Evolutionary conservation across 2,797 vertebrate species (phyloP).

Genomic region (Betta splendens): DNA sequence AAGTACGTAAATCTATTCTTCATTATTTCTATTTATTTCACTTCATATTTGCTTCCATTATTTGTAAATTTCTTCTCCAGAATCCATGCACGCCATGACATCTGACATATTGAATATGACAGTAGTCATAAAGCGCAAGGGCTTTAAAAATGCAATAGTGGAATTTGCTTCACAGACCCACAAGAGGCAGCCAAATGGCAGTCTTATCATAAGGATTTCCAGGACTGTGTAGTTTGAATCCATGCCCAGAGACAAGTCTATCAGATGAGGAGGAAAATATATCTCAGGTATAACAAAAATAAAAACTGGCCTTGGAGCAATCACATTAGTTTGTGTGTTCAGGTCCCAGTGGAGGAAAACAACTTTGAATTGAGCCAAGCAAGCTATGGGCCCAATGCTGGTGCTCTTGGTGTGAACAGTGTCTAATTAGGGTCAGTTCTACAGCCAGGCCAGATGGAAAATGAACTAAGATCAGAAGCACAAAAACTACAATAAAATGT

Average conservation of each 20-base stretch:
- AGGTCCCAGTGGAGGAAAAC: conserved; percentile 27
- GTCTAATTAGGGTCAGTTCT: conserved; percentile 56
- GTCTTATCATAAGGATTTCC: conserved; percentile 47
- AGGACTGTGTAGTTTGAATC: conserved; percentile 39
- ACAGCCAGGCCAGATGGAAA: conserved; percentile 58
- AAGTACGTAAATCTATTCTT: too few species aligned
- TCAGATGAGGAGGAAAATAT: background rate
- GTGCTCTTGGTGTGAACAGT: conserved; percentile 45
- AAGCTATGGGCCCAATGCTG: conserved; percentile 36
- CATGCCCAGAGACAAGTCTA: conserved; percentile 35
- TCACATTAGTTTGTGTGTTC: conserved; percentile 35
- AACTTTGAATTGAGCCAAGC: conserved; percentile 5
- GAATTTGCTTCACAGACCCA: background rate
- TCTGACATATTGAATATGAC: conserved; percentile 12
- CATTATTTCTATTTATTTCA: too few species aligned
- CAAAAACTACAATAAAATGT: conserved; percentile 62
- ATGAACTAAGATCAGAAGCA: conserved; percentile 67
- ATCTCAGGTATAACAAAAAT: conserved; percentile 27
- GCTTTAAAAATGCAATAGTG: conserved; percentile 11
- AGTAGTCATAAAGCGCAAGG: background rate
- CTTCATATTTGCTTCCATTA: too few species aligned
- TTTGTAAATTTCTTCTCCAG: too few species aligned
- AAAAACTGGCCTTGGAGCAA: conserved; percentile 26
- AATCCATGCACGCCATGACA: too few species aligned
- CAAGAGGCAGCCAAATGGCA: conserved; percentile 24